Percentiles rank a stretch among this genome's conserved stretches.
These are phyloP conservation scores for Craseonycteris thonglongyai DNA, from an alignment of 2,113 vertebrate species.

Conservation along the genomic window DNA sequence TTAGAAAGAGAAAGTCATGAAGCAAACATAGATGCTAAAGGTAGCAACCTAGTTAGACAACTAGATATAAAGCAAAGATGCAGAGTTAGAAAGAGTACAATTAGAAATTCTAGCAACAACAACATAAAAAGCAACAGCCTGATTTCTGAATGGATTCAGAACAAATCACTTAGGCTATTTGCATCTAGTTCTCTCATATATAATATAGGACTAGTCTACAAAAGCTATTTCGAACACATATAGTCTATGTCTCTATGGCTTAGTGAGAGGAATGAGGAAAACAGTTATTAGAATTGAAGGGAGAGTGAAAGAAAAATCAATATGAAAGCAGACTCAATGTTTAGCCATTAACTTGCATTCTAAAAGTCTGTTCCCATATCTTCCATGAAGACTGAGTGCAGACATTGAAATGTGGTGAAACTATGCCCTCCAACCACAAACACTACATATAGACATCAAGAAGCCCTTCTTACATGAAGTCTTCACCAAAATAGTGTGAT, in stretches of 20 bases:
- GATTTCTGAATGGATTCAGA: not conserved
- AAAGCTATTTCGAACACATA: conserved; percentile 30
- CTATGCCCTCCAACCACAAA: not conserved
- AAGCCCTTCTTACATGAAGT: not conserved
- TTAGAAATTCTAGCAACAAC: not conserved
- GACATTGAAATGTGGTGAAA: not conserved
- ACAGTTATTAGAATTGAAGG: conserved; percentile 25
- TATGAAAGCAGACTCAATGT: not conserved
- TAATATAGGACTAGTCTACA: not conserved
- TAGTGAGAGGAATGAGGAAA: not conserved
- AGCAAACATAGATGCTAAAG: not conserved
- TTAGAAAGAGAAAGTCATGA: not conserved
- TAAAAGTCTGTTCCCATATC: not conserved
- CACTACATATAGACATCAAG: not conserved
- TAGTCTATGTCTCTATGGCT: not conserved
- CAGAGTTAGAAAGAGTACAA: not conserved
- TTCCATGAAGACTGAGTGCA: not conserved
- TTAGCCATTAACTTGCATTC: not conserved
- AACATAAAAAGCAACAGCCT: not conserved
- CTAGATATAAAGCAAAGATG: not conserved
- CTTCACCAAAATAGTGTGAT: not conserved
- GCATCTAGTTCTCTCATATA: not conserved
- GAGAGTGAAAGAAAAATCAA: conserved; percentile 32
- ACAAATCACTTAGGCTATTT: not conserved
- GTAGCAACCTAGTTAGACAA: not conserved